A percentile compares a stretch with the other conserved stretches of the same genome.
Evolutionary conservation across 2,797 vertebrate species (phyloP).

Genomic region (Bucorvus abyssinicus): DNA sequence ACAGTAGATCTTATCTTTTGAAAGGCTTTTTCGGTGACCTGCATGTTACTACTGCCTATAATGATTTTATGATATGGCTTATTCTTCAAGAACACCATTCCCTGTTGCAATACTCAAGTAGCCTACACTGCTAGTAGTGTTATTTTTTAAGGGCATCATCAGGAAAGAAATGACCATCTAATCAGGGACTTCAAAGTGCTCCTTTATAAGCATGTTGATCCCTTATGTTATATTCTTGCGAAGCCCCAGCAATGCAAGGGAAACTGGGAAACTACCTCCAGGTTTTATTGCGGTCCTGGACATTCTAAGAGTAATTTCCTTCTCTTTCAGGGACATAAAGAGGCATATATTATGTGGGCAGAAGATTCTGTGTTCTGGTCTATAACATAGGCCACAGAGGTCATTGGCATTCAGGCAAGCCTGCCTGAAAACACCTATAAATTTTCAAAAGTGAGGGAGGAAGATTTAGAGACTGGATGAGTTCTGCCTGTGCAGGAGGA

Average conservation of each 20-base stretch:
- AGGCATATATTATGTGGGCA: conserved; percentile 61
- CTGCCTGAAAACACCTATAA: conserved; percentile 69
- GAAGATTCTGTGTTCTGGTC: conserved; percentile 74
- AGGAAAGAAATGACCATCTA: neutral
- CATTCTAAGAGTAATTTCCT: conserved; percentile 74
- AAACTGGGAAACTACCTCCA: conserved; percentile 38
- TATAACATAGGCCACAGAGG: conserved; percentile 73
- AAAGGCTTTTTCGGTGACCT: neutral
- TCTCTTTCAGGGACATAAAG: conserved; percentile 69
- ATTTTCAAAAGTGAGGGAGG: conserved; percentile 72
- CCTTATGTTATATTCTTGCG: conserved; percentile 18
- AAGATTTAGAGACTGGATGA: conserved; percentile 66
- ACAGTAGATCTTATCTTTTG: neutral
- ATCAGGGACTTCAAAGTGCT: conserved; percentile 21
- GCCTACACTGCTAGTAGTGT: neutral
- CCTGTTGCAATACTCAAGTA: neutral
- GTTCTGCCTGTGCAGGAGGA: conserved; percentile 41
- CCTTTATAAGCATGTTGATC: neutral
- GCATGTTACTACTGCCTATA: neutral
- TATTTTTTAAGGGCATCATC: neutral
- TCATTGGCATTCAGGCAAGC: conserved; percentile 72
- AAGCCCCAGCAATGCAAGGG: neutral
- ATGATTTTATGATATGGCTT: neutral
- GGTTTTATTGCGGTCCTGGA: conserved; percentile 69
- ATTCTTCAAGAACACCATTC: neutral